Evolutionary conservation across 2,797 vertebrate genomes (phyloP).

Genomic region (Trachurus trachurus): DNA sequence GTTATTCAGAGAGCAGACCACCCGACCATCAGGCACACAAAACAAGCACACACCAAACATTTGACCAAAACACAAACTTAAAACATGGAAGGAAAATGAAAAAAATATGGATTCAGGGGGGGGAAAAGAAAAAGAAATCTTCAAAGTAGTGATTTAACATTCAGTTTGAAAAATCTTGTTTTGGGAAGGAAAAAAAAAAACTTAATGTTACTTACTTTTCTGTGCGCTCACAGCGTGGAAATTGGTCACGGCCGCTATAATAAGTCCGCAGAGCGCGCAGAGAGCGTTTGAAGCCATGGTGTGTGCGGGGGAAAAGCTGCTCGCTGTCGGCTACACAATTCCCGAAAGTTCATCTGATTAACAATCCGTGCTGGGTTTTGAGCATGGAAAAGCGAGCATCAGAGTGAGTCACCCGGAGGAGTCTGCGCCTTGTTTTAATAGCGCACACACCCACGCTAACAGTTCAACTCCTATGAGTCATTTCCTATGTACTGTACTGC

Average conservation of each 20-base stretch:
- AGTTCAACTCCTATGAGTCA: constrained; percentile 86
- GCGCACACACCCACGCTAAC: constrained; percentile 88
- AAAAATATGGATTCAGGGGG: no score
- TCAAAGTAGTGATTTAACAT: background rate
- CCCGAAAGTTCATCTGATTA: constrained; percentile 81
- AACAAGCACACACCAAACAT: constrained; percentile 16
- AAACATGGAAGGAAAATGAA: background rate
- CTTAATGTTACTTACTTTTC: constrained; percentile 81
- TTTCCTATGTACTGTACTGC: constrained; percentile 85
- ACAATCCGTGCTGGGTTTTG: constrained; percentile 76
- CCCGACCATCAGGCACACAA: constrained; percentile 50
- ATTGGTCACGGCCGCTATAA: constrained; percentile 72
- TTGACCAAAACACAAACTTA: background rate
- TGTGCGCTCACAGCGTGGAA: constrained; percentile 78
- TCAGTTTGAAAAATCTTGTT: background rate
- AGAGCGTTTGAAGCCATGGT: constrained; percentile 77
- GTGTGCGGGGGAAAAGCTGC: constrained; percentile 54
- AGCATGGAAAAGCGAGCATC: constrained; percentile 84
- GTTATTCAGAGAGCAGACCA: constrained; percentile 52
- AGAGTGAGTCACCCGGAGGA: constrained; percentile 87
- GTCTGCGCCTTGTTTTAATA: constrained; percentile 87
- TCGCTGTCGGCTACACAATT: constrained; percentile 68
- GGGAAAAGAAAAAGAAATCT: background rate
- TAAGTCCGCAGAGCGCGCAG: constrained; percentile 77
- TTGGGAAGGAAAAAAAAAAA: background rate